phyloP scores from a whole-genome alignment of 2,888 invertebrate genomes.

The Meandrusa payeni region DNA sequence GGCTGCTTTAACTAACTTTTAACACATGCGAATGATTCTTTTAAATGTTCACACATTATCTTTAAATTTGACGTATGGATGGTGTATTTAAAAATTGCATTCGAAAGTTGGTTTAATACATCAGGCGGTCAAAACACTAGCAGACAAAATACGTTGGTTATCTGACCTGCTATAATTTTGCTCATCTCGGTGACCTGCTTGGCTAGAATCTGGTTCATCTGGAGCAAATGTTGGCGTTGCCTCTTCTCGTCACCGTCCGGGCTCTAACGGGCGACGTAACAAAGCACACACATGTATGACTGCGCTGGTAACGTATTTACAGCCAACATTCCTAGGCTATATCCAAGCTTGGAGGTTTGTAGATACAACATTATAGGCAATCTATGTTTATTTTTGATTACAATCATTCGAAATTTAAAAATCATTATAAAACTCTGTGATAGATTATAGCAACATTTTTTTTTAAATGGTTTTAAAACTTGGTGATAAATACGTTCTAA shows the following conservation, averaged over 20 bases:
- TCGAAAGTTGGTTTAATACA: conserved; percentile 4
- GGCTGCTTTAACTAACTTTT: no score
- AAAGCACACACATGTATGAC: conserved; percentile 57
- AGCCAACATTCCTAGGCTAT: conserved; percentile 73
- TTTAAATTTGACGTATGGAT: no score
- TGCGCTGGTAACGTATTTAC: conserved; percentile 58
- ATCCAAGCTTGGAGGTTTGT: conserved; percentile 42
- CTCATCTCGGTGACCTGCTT: conserved; percentile 97
- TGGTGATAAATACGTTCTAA: no score
- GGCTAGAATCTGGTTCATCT: conserved; percentile 94
- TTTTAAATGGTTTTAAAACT: no score
- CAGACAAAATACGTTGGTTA: conserved; percentile 32
- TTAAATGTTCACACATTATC: no score
- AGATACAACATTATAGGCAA: conserved; percentile 32
- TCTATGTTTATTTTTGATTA: no score
- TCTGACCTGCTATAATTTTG: conserved; percentile 96
- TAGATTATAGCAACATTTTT: no score
- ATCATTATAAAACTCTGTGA: no score
- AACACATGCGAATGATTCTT: no score
- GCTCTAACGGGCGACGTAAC: conserved; percentile 75
- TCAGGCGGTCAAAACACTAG: conserved; percentile 24
- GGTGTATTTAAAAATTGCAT: no score
- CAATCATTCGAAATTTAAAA: no score
- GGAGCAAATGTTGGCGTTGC: conserved; percentile 93
- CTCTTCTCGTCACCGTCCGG: conserved; percentile 91